These are phyloP conservation scores for Andrena flavipes DNA, from an alignment of 2,888 invertebrate species.

Conservation along the genomic window DNA sequence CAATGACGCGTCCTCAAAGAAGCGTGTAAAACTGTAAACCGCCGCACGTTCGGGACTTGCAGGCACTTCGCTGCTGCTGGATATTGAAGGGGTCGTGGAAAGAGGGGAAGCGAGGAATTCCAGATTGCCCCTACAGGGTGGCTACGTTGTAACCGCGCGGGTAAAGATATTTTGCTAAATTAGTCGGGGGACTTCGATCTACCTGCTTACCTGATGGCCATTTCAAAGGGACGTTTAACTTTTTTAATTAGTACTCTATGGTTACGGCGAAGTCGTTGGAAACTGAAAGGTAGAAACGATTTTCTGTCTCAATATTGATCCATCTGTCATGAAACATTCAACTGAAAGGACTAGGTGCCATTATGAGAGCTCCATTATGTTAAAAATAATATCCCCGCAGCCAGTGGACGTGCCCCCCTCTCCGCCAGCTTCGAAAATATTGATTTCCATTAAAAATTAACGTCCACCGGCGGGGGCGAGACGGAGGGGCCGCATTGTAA, in stretches of 20 bases:
- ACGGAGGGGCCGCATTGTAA: not conserved
- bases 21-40: not conserved
- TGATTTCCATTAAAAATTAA: constrained; percentile 15
- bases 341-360: not conserved
- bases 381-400: not conserved
- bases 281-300: too few relatives aligned
- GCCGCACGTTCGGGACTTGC: not conserved
- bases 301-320: not conserved
- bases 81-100: not conserved
- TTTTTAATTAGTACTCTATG: too few relatives aligned
- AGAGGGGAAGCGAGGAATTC: not conserved
- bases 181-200: not conserved
- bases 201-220: not conserved
- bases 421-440: constrained; percentile 8
- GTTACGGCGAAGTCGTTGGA: too few relatives aligned
- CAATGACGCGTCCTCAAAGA: not conserved
- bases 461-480: not conserved
- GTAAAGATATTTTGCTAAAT: too few relatives aligned
- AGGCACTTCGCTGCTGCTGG: not conserved
- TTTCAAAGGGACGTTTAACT: too few relatives aligned
- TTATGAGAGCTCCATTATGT: not conserved
- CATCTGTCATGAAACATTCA: not conserved
- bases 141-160: too few relatives aligned
- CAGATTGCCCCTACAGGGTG: not conserved
- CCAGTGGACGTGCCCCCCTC: not conserved